A percentile compares a stretch with the other conserved stretches of the same genome.
Conservation (phyloP, 2,797 vertebrate genomes). For the Tapirus indicus region DNA sequence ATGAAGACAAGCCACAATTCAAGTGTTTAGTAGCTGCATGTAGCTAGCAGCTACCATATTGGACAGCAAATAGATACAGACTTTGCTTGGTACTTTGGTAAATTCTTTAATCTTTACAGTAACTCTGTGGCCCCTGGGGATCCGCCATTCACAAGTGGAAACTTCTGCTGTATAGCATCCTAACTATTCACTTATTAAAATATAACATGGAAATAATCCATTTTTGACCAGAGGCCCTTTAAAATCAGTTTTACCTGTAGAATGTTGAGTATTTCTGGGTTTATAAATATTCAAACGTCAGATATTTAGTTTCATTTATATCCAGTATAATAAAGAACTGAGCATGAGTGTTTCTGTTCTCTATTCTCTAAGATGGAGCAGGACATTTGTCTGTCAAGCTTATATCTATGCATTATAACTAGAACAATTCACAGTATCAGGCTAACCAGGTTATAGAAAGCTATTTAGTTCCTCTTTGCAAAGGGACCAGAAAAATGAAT, state of each 20-base stretch:
- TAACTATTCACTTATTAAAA: slow-evolving; percentile 49
- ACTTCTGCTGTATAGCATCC: background rate
- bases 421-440: slow-evolving; percentile 8
- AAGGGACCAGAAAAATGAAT: slow-evolving; percentile 7
- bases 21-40: background rate
- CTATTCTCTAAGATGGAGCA: background rate
- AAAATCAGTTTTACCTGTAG: slow-evolving; percentile 46
- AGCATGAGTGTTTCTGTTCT: slow-evolving; percentile 6
- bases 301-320: slow-evolving; percentile 43
- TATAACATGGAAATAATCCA: background rate
- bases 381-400: background rate
- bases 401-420: slow-evolving; percentile 3
- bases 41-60: background rate
- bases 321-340: background rate
- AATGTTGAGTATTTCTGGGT: slow-evolving; percentile 1
- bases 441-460: slow-evolving; percentile 32
- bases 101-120: slow-evolving; percentile 24
- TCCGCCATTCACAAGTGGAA: slow-evolving; percentile 14
- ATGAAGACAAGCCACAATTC: background rate
- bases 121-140: background rate
- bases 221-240: slow-evolving; percentile 12
- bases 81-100: background rate
- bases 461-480: background rate
- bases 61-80: background rate
- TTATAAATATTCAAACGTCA: slow-evolving; percentile 25